phyloP scores from a whole-genome alignment of 2,797 vertebrate genomes.

The Cirrhinus molitorella region DNA sequence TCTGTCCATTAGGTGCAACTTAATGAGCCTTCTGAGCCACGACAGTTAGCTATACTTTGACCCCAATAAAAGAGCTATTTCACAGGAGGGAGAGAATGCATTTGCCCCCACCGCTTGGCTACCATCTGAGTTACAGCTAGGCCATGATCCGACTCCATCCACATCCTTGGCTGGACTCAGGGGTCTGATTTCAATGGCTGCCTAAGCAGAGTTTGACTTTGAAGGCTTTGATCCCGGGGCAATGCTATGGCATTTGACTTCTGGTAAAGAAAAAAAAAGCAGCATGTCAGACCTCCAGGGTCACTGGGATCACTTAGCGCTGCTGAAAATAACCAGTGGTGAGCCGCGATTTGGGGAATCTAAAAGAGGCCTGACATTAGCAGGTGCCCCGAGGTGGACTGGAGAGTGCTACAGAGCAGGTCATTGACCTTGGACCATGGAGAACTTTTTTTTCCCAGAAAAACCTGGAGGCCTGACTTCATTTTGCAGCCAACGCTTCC shows the following conservation, averaged over 20 bases:
- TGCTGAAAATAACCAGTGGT: constrained; percentile 85
- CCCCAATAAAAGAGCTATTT: constrained; percentile 64
- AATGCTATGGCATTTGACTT: constrained; percentile 84
- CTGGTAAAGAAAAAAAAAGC: constrained; percentile 76
- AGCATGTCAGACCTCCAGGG: constrained; percentile 80
- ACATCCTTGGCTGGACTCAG: constrained; percentile 74
- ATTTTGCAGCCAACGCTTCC: constrained; percentile 66
- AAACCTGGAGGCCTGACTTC: constrained; percentile 78
- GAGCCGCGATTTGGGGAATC: constrained; percentile 77
- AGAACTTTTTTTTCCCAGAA: constrained; percentile 73
- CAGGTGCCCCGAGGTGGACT: constrained; percentile 84
- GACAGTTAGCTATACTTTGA: constrained; percentile 60
- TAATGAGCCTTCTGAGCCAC: constrained; percentile 59
- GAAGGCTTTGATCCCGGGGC: constrained; percentile 83
- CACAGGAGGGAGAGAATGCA: constrained; percentile 54
- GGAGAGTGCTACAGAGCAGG: constrained; percentile 82
- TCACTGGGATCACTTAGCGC: constrained; percentile 83
- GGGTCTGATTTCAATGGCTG: constrained; percentile 83
- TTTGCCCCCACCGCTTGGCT: constrained; percentile 65
- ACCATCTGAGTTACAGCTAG: constrained; percentile 71
- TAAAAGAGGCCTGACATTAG: constrained; percentile 77
- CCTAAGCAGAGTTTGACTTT: constrained; percentile 85
- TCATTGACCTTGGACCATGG: constrained; percentile 82
- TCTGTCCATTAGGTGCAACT: constrained; percentile 55
- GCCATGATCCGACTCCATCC: constrained; percentile 69